Conservation (phyloP, 64 coral and sea anemone genomes). For the Actinia equina region DNA sequence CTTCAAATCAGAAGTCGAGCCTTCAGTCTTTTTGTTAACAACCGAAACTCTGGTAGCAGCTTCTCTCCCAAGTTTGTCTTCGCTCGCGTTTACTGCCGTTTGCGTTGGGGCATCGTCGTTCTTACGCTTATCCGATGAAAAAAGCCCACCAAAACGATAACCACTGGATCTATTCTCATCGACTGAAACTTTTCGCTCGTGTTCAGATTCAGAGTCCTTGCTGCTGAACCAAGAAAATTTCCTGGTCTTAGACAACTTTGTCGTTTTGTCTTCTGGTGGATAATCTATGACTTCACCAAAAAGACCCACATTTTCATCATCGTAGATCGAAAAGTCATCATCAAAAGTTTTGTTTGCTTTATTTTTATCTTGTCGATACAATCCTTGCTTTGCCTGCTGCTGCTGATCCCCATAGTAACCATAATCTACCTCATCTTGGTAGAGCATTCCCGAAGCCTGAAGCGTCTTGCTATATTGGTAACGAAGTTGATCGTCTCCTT, state of each 20-base stretch:
- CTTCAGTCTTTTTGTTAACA: too few species aligned
- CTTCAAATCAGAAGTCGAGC: not conserved
- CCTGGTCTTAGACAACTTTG: not conserved
- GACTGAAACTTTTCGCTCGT: not conserved
- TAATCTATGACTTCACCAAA: not conserved
- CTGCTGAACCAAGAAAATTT: constrained; percentile 11
- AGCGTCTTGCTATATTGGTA: constrained; percentile 22
- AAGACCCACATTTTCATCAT: constrained; percentile 10
- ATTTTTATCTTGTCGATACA: not conserved
- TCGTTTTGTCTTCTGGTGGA: not conserved
- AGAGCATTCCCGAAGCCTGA: not conserved
- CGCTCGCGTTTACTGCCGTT: not conserved
- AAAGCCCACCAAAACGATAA: not conserved
- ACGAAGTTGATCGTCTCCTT: constrained; percentile 13
- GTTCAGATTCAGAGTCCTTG: not conserved
- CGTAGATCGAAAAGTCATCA: constrained; percentile 16
- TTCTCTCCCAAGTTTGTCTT: not conserved
- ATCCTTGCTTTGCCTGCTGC: not conserved
- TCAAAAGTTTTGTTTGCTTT: constrained; percentile 1
- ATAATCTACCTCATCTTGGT: not conserved
- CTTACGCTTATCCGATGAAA: not conserved
- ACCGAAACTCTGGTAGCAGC: not conserved
- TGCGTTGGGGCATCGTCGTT: not conserved
- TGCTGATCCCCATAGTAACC: not conserved
- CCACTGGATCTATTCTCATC: not conserved